These are phyloP conservation scores for Nematolebias whitei DNA, from an alignment of 2,113 vertebrate genomes.

Conservation along the genomic window DNA sequence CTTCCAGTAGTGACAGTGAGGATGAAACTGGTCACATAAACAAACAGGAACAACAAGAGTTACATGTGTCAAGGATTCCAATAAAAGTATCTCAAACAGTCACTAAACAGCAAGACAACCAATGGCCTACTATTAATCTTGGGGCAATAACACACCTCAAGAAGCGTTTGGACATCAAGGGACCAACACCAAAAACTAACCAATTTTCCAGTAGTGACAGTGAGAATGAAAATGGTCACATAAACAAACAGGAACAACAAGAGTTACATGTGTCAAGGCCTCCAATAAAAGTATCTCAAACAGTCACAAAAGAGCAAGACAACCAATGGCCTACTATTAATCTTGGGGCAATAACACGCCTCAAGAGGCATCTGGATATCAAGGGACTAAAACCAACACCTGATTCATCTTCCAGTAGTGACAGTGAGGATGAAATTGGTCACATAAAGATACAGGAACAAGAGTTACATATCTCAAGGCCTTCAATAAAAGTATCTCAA, in stretches of 20 bases:
- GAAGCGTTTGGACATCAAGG: conserved; percentile 42
- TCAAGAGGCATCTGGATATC: conserved; percentile 20
- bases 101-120: not conserved
- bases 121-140: conserved; percentile 20
- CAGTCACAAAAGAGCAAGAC: not conserved
- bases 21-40: not conserved
- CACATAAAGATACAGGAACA: not conserved
- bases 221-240: not conserved
- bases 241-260: not conserved
- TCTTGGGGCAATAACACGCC: fast-evolving
- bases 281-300: not conserved
- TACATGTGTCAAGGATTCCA: not conserved
- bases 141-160: not conserved
- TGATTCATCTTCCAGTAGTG: conserved; percentile 34
- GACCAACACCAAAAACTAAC: not conserved
- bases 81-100: not conserved
- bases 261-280: fast-evolving
- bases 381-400: not conserved
- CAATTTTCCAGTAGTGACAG: conserved; percentile 26
- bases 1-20: conserved; percentile 36
- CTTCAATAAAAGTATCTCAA: not conserved
- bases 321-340: not conserved
- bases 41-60: not conserved
- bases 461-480: not conserved
- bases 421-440: conserved; percentile 7